A percentile compares a stretch with the other conserved stretches of the same genome.
These are phyloP conservation scores for Rissa tridactyla DNA, from an alignment of 2,113 vertebrate species.

Conservation along the genomic window DNA sequence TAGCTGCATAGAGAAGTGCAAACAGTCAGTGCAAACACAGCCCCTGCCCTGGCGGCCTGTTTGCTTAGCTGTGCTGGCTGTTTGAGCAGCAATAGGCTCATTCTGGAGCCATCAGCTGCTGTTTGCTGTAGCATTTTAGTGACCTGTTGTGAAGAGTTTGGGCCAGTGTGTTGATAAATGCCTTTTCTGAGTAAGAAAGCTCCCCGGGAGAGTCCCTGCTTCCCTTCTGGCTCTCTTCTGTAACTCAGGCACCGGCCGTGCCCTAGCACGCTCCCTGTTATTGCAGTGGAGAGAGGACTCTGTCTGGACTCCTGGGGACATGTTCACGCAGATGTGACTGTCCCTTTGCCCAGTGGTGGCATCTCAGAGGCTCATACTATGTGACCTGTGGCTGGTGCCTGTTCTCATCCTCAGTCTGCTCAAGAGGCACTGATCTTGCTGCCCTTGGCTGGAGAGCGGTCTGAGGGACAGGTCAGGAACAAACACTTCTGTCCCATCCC, in stretches of 20 bases:
- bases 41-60: neutral
- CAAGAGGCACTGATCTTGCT: neutral
- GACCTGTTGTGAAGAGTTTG: slow-evolving; percentile 29
- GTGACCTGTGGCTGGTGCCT: neutral
- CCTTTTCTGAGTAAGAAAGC: slow-evolving; percentile 23
- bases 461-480: neutral
- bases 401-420: neutral
- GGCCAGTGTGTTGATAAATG: slow-evolving; percentile 17
- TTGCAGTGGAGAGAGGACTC: neutral
- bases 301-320: neutral
- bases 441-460: neutral
- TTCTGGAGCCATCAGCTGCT: slow-evolving; percentile 26
- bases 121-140: slow-evolving; percentile 43
- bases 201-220: neutral
- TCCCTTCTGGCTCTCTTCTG: neutral
- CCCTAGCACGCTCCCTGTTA: neutral
- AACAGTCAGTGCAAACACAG: slow-evolving; percentile 43
- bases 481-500: neutral
- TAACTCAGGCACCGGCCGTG: neutral
- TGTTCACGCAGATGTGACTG: neutral
- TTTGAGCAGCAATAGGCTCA: slow-evolving; percentile 43
- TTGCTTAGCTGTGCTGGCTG: slow-evolving; percentile 57
- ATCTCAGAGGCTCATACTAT: neutral
- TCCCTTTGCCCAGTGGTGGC: neutral
- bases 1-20: neutral